Base-by-base conservation (phyloP, 1,140 invertebrate genomes). In the Pogonognathellus flavescens region DNA sequence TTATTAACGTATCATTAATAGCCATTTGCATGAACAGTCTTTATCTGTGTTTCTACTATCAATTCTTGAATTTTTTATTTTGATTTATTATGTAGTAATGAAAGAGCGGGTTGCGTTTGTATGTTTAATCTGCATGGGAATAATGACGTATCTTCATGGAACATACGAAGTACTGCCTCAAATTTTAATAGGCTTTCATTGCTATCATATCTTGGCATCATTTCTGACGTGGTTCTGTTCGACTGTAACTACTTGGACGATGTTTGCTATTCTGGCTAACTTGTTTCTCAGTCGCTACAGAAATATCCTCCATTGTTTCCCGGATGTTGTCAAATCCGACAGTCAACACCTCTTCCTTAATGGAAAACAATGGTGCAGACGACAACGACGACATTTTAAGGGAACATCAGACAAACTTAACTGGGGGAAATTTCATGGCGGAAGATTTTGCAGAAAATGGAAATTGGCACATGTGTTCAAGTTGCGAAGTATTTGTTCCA, bases 401-500 rank as follows among this genome's bases (percentile, higher is more conserved):
- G 18, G 76, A 83, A 31, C 55, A 85, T n/a, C n/a, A n/a, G 7
- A 59, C 85, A 7, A 86, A 86, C 82, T n/a, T 22, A 20, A 25
- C 87, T 25, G 86, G 85, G 6, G 41, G 87, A 62, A 85, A 87
- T 22, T 88, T 88, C 31, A 85, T 76, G 57, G 22, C 82, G 0
- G 55, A n/a, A 16, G 86, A 86, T 0, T 88, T 86, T 60, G 82
- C 81, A 0, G 57, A 80, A 16, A 57, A 41, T 14, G 41, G 31
- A 13, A 80, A 80, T 49, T 98, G 96, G 95, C 93, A 93, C 83
- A 93, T 95, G 85, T 98, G 97, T 91, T 89, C 92, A 7, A 90
- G 91, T 0, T 98, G 97, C 91, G 95, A 97, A 90, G 91, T 93
- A 10, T 89, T 95, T 49, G 92, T 94, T 80, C 97, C 97, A n/a